Evolutionary conservation across 2,888 invertebrate genomes (phyloP).

Genomic region (Megalurothrips usitatus): DNA sequence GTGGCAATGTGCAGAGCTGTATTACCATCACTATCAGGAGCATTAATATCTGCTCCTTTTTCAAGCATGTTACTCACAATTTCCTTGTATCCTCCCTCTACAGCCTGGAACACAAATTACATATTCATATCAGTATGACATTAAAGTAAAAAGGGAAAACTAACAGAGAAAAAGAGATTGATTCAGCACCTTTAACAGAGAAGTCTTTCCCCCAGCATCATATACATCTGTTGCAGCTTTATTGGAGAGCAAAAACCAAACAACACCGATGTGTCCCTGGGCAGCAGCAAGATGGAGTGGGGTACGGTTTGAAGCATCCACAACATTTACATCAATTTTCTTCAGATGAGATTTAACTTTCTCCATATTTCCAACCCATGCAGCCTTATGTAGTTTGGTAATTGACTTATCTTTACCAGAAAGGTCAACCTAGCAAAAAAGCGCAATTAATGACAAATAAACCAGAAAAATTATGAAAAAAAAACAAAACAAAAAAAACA

Average conservation of each 20-base stretch:
- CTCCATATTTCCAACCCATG: conserved; percentile 42
- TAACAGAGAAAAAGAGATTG: background rate
- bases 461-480: background rate
- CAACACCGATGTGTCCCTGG: conserved; percentile 42
- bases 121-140: background rate
- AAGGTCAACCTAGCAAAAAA: conserved; percentile 37
- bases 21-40: conserved; percentile 40
- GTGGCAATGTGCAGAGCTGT: conserved; percentile 41
- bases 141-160: background rate
- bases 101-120: conserved; percentile 38
- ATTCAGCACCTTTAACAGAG: conserved; percentile 42
- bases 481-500: background rate
- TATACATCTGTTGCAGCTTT: conserved; percentile 41
- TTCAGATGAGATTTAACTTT: conserved; percentile 42
- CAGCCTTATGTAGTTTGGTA: conserved; percentile 42
- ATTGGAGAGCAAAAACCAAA: conserved; percentile 42
- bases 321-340: conserved; percentile 41
- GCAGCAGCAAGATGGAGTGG: conserved; percentile 43
- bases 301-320: conserved; percentile 41
- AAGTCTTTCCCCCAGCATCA: conserved; percentile 43
- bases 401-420: conserved; percentile 42
- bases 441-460: background rate
- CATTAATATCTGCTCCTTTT: conserved; percentile 40
- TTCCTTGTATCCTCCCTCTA: conserved; percentile 43
- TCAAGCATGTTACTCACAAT: conserved; percentile 41